phyloP scores from a whole-genome alignment of 1,140 invertebrate species.

The Bathynomus jamesi region DNA sequence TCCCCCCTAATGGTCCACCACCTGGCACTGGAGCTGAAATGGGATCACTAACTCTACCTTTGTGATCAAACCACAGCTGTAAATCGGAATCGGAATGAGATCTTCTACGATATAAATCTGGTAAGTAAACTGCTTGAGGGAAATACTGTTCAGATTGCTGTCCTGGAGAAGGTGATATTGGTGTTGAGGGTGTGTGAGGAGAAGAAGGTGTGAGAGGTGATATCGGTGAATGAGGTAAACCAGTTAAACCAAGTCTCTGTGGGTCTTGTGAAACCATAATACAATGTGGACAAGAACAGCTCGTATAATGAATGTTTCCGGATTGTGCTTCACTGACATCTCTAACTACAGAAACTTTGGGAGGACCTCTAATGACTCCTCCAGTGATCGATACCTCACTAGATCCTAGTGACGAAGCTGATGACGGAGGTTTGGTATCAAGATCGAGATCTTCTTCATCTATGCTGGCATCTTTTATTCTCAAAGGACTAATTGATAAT shows the following conservation, averaged over 20 bases:
- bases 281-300: slow-evolving; percentile 25
- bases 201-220: slow-evolving; percentile 34
- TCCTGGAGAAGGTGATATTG: slow-evolving; percentile 50
- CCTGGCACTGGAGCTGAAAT: slow-evolving; percentile 45
- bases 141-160: slow-evolving; percentile 32
- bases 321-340: slow-evolving; percentile 38
- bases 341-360: slow-evolving; percentile 38
- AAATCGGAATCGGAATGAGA: slow-evolving; percentile 68
- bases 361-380: slow-evolving; percentile 27
- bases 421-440: slow-evolving; percentile 38
- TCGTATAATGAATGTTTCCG: slow-evolving; percentile 39
- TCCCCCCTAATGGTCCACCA: slow-evolving; percentile 37
- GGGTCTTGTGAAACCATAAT: slow-evolving; percentile 28
- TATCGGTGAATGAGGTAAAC: slow-evolving; percentile 21
- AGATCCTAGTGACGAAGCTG: slow-evolving; percentile 16
- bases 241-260: slow-evolving; percentile 20
- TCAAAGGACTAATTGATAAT: slow-evolving; percentile 52
- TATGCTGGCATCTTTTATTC: slow-evolving; percentile 48
- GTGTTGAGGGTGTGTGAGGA: slow-evolving; percentile 44
- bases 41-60: slow-evolving; percentile 12
- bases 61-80: slow-evolving; percentile 29
- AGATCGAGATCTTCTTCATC: slow-evolving; percentile 46
- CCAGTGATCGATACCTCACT: slow-evolving; percentile 39
- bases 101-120: slow-evolving; percentile 46
- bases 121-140: slow-evolving; percentile 33